Evolutionary conservation across 2,888 invertebrate species (phyloP).

Genomic region (Leptothorax acervorum): DNA sequence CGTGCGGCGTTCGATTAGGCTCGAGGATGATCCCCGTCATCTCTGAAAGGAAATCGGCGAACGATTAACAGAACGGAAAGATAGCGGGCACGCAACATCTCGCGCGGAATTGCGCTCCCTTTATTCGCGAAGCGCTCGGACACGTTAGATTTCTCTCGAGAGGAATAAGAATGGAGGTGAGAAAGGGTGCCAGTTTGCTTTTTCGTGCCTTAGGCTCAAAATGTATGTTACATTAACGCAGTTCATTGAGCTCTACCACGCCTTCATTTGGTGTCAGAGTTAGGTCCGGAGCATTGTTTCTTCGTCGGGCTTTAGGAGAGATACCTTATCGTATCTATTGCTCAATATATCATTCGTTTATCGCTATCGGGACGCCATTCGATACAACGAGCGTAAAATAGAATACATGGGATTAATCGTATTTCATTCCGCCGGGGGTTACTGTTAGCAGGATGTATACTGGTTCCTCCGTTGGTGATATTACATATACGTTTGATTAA

Average conservation of each 20-base stretch:
- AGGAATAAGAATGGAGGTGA: slow-evolving; percentile 14
- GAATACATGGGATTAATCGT: slow-evolving; percentile 40
- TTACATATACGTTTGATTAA: slow-evolving; percentile 54
- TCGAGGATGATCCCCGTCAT: slow-evolving; percentile 37
- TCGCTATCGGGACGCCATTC: slow-evolving; percentile 26
- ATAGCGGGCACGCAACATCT: slow-evolving; percentile 39
- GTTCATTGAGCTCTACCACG: slow-evolving; percentile 37
- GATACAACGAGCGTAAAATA: slow-evolving; percentile 11
- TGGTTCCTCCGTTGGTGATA: slow-evolving; percentile 14
- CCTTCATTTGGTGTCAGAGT: slow-evolving; percentile 28
- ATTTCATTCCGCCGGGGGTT: slow-evolving; percentile 28
- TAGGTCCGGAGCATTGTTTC: slow-evolving; percentile 30
- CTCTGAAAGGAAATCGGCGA: slow-evolving; percentile 50
- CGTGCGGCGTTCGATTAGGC: slow-evolving; percentile 50
- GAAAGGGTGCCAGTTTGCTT: background rate
- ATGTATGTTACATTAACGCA: slow-evolving; percentile 22
- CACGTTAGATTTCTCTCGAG: background rate
- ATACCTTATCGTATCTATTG: background rate
- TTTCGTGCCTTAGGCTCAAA: slow-evolving; percentile 24
- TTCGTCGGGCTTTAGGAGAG: background rate
- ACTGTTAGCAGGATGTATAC: slow-evolving; percentile 44
- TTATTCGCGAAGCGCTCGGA: slow-evolving; percentile 15
- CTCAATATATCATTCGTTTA: slow-evolving; percentile 42
- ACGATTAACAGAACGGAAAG: slow-evolving; percentile 51
- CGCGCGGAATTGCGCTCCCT: slow-evolving; percentile 40